Base-by-base conservation (phyloP, 2,888 invertebrate species). In the Bombyx huttoni region DNA sequence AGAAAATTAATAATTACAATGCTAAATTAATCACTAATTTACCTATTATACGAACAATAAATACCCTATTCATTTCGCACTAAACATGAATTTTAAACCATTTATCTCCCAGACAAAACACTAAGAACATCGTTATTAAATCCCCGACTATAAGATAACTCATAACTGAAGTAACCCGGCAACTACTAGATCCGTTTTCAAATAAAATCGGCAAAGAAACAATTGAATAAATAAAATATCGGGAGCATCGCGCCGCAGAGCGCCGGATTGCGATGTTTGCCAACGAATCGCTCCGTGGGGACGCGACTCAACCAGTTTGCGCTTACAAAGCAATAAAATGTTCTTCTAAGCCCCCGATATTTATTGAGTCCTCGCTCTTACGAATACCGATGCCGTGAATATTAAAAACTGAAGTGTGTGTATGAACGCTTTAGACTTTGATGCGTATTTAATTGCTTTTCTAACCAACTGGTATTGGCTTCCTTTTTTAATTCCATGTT, bases 221-320 rank as follows among this genome's bases (percentile, higher is more conserved):
- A 34, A 47, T 47, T 45, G 34, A 49, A 51, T 40, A 40, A 40
- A 40, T 40, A 51, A 57, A 53, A 52, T 53, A 57, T 55, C 48
- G 34, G 46, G 49, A 47, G 49, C 51, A 40, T 40, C 40, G 40
- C 12, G 12, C 12, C 40, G 40, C 40, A 10, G 40, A 56, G 67
- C 55, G 64, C 58, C 68, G 63, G 68, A 73, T 78, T 70, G 58
- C 74, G 66, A 68, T 83, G 83, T 85, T 85, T 85, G 76, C 82
- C 76, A 67, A 80, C 79, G 75, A 75, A 85, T 82, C 76, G 83
- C 79, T 83, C 85, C 85, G 73, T 62, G 62, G 82, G 81, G 85
- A 84, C 71, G 70, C 64, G 65, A 65, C 68, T 74, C 73, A 68
- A 73, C 67, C 67, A 65, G 68, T 68, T 71, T 69, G 64, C 70